phyloP scores from a whole-genome alignment of 30 jellyfish, hydroid and myxozoan species.

The Cassiopea andromeda region DNA sequence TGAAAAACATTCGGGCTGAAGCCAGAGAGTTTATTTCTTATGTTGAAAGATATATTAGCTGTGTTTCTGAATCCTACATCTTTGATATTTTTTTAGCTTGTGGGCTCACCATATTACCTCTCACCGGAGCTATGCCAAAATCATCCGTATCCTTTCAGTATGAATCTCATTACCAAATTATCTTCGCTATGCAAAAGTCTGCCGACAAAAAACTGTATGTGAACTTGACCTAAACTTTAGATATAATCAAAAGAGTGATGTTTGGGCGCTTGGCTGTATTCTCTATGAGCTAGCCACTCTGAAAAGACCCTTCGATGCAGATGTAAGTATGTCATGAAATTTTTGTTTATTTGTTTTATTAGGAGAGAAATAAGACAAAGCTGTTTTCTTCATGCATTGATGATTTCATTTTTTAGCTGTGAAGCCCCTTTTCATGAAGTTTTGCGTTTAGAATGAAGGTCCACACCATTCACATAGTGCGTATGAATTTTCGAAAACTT shows the following conservation, averaged over 20 bases:
- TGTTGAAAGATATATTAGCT: too few relatives aligned
- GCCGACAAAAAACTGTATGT: neutral
- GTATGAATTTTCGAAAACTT: too few relatives aligned
- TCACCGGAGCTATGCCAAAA: slow-evolving; percentile 98
- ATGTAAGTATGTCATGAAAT: slow-evolving; percentile 64
- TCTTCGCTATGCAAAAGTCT: neutral
- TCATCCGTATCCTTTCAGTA: slow-evolving; percentile 90
- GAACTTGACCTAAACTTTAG: slow-evolving; percentile 27
- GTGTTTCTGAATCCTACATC: neutral
- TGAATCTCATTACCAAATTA: neutral
- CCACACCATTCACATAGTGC: too few relatives aligned
- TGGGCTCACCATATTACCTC: slow-evolving; percentile 97
- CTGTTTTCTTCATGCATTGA: neutral
- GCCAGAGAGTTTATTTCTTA: too few relatives aligned
- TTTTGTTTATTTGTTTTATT: neutral
- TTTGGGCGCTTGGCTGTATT: slow-evolving; percentile 97
- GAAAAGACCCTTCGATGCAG: slow-evolving; percentile 96
- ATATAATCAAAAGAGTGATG: slow-evolving; percentile 92
- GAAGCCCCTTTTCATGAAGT: too few relatives aligned
- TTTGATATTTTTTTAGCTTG: slow-evolving; percentile 73
- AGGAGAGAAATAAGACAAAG: neutral
- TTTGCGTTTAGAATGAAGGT: too few relatives aligned
- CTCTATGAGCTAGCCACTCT: slow-evolving; percentile 87
- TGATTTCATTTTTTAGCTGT: too few relatives aligned
- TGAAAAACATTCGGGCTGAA: too few relatives aligned